A percentile compares a stretch with the other conserved stretches of the same genome.
phyloP scores from a whole-genome alignment of 2,797 vertebrate species.

The Hirundo rustica region DNA sequence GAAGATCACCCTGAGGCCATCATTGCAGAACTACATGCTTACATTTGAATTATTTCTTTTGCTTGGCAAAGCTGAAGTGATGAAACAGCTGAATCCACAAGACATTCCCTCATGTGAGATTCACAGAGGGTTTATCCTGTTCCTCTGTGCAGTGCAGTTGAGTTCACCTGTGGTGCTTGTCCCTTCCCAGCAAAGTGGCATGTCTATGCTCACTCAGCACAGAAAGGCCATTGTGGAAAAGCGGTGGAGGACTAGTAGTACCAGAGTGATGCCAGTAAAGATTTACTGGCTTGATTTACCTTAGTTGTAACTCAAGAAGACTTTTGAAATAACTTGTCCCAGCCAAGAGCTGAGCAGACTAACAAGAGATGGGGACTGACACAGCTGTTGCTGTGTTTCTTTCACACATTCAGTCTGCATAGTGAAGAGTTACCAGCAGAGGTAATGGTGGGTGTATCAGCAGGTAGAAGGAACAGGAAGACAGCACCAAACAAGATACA shows the following conservation, averaged over 20 bases:
- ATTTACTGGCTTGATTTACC: neutral
- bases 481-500: neutral
- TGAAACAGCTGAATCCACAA: neutral
- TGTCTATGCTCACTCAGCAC: neutral
- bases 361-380: neutral
- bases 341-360: neutral
- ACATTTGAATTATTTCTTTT: neutral
- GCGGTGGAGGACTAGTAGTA: neutral
- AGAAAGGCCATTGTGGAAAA: neutral
- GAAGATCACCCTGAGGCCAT: neutral
- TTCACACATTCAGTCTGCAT: neutral
- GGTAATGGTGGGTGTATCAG: neutral
- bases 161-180: neutral
- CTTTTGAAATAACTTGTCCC: neutral
- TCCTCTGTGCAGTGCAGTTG: neutral
- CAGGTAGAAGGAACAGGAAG: neutral
- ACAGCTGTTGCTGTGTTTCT: neutral
- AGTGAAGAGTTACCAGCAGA: neutral
- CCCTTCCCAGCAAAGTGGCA: neutral
- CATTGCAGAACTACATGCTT: neutral
- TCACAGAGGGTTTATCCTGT: neutral
- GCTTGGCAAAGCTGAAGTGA: neutral
- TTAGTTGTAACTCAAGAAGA: neutral
- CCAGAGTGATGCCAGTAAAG: neutral
- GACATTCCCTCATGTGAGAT: neutral